Conservation (phyloP, 1,140 invertebrate species). For the Caenorhabditis remanei region DNA sequence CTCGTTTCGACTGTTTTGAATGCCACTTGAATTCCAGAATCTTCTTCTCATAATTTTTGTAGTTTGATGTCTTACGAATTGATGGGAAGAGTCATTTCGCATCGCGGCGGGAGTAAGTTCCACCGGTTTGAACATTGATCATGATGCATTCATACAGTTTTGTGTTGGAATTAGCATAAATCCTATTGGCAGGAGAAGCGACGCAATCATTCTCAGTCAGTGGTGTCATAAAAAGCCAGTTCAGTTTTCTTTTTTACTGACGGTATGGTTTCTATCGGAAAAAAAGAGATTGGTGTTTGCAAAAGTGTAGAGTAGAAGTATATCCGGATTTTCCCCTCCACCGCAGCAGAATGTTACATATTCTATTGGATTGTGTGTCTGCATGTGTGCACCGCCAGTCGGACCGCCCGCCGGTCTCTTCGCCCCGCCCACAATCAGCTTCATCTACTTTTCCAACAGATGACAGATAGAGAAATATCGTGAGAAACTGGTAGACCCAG, state of each 20-base stretch:
- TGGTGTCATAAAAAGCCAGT: constrained; percentile 49
- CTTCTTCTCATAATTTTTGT: no score
- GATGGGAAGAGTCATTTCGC: no score
- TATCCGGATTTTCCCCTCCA: constrained; percentile 36
- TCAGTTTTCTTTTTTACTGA: background rate
- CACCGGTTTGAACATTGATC: constrained; percentile 36
- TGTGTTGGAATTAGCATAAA: constrained; percentile 38
- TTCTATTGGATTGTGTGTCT: background rate
- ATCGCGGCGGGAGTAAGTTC: background rate
- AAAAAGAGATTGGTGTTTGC: background rate
- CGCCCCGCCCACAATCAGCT: background rate
- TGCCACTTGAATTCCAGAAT: no score
- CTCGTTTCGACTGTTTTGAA: no score
- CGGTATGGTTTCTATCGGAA: background rate
- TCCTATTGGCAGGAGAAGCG: constrained; percentile 21
- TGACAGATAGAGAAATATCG: no score
- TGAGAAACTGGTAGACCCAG: no score
- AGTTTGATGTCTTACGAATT: no score
- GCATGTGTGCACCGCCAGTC: no score
- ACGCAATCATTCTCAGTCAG: background rate
- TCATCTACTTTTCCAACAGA: no score
- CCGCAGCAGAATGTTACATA: constrained; percentile 19
- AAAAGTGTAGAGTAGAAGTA: background rate
- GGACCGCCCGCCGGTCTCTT: no score
- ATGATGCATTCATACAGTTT: background rate